phyloP scores from a whole-genome alignment of 2,888 invertebrate genomes.

The Scrobipalpa atriplicella region DNA sequence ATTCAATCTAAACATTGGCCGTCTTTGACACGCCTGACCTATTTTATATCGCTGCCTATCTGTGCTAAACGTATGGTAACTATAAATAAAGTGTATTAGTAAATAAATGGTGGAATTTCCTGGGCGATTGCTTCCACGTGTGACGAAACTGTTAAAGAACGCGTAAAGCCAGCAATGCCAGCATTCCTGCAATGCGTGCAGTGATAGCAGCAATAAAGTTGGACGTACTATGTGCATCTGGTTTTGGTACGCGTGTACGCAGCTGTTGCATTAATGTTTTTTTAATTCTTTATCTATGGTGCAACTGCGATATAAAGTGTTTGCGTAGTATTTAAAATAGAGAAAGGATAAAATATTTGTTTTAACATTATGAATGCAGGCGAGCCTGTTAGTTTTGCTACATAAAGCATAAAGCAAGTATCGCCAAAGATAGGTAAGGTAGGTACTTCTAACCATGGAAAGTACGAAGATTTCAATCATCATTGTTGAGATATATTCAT shows the following conservation, averaged over 20 bases:
- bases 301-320: neutral
- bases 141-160: constrained; percentile 46
- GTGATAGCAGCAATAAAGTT: constrained; percentile 38
- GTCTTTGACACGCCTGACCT: neutral
- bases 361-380: too few species aligned
- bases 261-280: neutral
- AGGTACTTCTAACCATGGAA: too few species aligned
- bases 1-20: neutral
- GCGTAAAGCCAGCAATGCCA: constrained; percentile 44
- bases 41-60: neutral
- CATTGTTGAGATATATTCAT: too few species aligned
- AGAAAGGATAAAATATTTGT: too few species aligned
- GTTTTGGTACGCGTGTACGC: constrained; percentile 26
- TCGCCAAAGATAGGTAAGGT: too few species aligned
- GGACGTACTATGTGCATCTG: constrained; percentile 42
- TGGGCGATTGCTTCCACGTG: constrained; percentile 29
- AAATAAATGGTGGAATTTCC: constrained; percentile 8
- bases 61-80: neutral
- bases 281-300: constrained; percentile 13
- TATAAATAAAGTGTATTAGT: constrained; percentile 2
- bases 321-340: neutral
- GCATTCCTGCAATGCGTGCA: constrained; percentile 33
- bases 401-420: too few species aligned
- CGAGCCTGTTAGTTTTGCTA: too few species aligned
- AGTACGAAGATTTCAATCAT: too few species aligned